These are phyloP conservation scores for Hypotaenidia philippensis DNA, from an alignment of 2,797 vertebrate genomes.

Conservation along the genomic window DNA sequence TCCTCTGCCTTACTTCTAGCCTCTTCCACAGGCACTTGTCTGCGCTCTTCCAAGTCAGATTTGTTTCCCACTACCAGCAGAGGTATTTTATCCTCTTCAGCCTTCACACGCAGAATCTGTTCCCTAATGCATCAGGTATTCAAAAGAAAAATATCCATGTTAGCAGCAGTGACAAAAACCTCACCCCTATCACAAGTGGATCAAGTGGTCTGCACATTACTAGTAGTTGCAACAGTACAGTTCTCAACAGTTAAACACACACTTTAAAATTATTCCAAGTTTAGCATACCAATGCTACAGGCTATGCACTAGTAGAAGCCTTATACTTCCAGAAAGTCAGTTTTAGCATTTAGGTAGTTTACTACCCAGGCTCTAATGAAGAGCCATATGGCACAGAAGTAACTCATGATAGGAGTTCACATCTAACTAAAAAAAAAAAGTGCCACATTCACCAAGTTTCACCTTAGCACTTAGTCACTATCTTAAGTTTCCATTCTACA, in stretches of 20 bases:
- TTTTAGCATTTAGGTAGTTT: background rate
- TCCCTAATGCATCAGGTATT: slow-evolving; percentile 81
- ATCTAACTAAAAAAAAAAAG: background rate
- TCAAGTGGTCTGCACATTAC: background rate
- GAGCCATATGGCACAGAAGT: background rate
- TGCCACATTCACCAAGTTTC: background rate
- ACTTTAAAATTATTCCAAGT: background rate
- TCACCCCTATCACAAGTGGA: background rate
- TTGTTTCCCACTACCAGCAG: slow-evolving; percentile 95
- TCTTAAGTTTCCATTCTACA: background rate
- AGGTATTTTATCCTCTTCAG: slow-evolving; percentile 94
- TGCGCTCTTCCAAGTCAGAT: slow-evolving; percentile 93
- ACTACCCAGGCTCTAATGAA: background rate
- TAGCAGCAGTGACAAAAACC: background rate
- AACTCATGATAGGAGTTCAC: background rate
- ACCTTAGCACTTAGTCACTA: background rate
- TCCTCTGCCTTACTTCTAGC: slow-evolving; percentile 86
- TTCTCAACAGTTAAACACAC: background rate
- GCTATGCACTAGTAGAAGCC: background rate
- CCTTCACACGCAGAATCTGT: slow-evolving; percentile 95
- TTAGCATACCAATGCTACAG: background rate
- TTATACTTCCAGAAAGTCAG: background rate
- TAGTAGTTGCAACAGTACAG: background rate
- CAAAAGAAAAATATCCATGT: slow-evolving; percentile 16
- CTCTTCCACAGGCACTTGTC: slow-evolving; percentile 91